These are phyloP conservation scores for Rhingia rostrata DNA, from an alignment of 2,888 invertebrate genomes.

Conservation along the genomic window DNA sequence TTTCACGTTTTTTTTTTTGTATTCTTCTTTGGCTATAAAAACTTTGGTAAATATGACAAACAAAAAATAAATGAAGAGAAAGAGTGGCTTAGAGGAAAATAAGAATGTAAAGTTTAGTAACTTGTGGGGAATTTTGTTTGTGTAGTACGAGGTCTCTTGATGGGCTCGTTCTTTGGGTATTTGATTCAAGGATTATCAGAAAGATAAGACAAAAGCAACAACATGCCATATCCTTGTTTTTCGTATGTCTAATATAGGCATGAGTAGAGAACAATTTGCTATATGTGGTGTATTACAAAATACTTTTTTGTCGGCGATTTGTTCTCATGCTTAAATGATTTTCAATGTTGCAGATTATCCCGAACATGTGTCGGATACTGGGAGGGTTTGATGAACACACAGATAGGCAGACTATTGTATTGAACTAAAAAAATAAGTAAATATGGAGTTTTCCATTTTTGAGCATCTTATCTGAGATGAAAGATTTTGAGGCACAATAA, in stretches of 20 bases:
- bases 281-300: slow-evolving; percentile 39
- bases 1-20: slow-evolving; percentile 13
- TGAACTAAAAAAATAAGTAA: slow-evolving; percentile 20
- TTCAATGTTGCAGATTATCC: slow-evolving; percentile 68
- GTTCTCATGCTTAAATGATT: slow-evolving; percentile 69
- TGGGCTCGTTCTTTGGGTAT: slow-evolving; percentile 47
- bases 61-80: slow-evolving; percentile 21
- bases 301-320: slow-evolving; percentile 62
- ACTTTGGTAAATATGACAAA: slow-evolving; percentile 57
- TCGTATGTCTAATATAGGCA: slow-evolving; percentile 33
- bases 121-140: slow-evolving; percentile 49
- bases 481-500: neutral
- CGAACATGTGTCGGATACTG: slow-evolving; percentile 68
- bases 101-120: slow-evolving; percentile 58
- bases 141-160: slow-evolving; percentile 23
- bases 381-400: slow-evolving; percentile 67
- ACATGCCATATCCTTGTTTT: slow-evolving; percentile 48
- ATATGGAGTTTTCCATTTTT: slow-evolving; percentile 6
- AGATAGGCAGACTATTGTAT: slow-evolving; percentile 49
- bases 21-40: slow-evolving; percentile 38
- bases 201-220: slow-evolving; percentile 39
- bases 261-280: slow-evolving; percentile 44
- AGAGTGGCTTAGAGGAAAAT: slow-evolving; percentile 17
- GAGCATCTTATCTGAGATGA: neutral
- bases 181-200: slow-evolving; percentile 64